Percentiles rank a stretch among this genome's conserved stretches.
phyloP scores from a whole-genome alignment of 2,888 invertebrate genomes.

The Aelia acuminata region DNA sequence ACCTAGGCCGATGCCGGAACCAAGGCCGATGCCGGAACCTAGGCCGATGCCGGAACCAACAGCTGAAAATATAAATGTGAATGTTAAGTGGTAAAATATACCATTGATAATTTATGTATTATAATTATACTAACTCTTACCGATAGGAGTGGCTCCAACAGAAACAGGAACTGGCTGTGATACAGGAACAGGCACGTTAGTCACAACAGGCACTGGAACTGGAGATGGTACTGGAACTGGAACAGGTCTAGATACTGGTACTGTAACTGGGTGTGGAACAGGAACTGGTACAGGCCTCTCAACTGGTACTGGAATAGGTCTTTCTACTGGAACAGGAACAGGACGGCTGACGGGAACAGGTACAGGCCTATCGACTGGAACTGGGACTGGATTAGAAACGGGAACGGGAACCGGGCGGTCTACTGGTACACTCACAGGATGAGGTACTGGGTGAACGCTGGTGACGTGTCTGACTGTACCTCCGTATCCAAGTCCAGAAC shows the following conservation, averaged over 20 bases:
- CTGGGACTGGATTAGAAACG: slow-evolving; percentile 66
- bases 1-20: slow-evolving; percentile 3
- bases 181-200: slow-evolving; percentile 65
- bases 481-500: slow-evolving; percentile 66
- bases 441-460: slow-evolving; percentile 62
- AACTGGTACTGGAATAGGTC: slow-evolving; percentile 70
- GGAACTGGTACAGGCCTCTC: slow-evolving; percentile 69
- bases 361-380: slow-evolving; percentile 62
- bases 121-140: slow-evolving; percentile 69
- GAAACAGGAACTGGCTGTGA: slow-evolving; percentile 52
- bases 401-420: slow-evolving; percentile 66
- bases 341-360: slow-evolving; percentile 61
- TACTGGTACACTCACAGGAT: slow-evolving; percentile 67
- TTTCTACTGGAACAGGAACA: slow-evolving; percentile 69
- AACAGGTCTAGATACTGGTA: slow-evolving; percentile 69
- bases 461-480: slow-evolving; percentile 54
- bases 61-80: neutral
- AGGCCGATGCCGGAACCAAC: neutral
- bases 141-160: neutral
- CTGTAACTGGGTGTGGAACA: slow-evolving; percentile 73
- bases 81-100: neutral
- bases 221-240: slow-evolving; percentile 69
- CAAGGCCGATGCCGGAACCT: slow-evolving; percentile 44
- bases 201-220: slow-evolving; percentile 69
- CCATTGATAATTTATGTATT: neutral